phyloP scores from a whole-genome alignment of 2,888 invertebrate genomes.

The Glomeris marginata region DNA sequence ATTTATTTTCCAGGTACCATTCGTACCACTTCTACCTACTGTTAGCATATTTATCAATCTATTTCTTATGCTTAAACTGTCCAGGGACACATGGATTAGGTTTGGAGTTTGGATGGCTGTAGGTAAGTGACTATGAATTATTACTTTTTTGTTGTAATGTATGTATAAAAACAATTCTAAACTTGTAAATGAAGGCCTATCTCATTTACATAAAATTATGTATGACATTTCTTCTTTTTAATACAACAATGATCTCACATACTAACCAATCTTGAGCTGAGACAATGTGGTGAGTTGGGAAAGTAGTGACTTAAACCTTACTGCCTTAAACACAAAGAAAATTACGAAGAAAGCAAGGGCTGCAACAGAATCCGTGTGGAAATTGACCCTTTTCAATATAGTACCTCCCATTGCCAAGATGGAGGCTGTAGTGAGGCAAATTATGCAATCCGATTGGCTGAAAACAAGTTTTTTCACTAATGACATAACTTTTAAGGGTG shows the following conservation, averaged over 20 bases:
- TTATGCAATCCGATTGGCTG: too few relatives aligned
- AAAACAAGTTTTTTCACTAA: too few relatives aligned
- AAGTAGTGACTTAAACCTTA: too few relatives aligned
- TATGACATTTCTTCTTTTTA: neutral
- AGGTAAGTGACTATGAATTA: constrained; percentile 34
- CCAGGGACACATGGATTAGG: constrained; percentile 63
- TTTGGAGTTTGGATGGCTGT: constrained; percentile 63
- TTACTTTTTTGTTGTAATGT: neutral
- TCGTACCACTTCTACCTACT: constrained; percentile 65
- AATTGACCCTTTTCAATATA: too few relatives aligned
- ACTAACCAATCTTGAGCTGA: too few relatives aligned
- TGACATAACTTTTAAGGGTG: too few relatives aligned
- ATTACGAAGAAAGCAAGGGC: too few relatives aligned
- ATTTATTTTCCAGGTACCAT: constrained; percentile 49
- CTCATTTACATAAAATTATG: neutral
- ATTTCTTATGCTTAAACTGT: constrained; percentile 68
- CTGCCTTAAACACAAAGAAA: too few relatives aligned
- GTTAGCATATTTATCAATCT: constrained; percentile 67
- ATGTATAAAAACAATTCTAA: neutral
- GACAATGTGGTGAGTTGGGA: too few relatives aligned
- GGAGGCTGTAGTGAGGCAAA: too few relatives aligned
- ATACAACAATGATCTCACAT: neutral
- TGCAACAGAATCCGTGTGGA: too few relatives aligned
- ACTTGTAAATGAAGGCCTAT: neutral
- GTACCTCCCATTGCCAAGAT: too few relatives aligned